Conservation (phyloP, 2,797 vertebrate species). For the Bradypus variegatus region DNA sequence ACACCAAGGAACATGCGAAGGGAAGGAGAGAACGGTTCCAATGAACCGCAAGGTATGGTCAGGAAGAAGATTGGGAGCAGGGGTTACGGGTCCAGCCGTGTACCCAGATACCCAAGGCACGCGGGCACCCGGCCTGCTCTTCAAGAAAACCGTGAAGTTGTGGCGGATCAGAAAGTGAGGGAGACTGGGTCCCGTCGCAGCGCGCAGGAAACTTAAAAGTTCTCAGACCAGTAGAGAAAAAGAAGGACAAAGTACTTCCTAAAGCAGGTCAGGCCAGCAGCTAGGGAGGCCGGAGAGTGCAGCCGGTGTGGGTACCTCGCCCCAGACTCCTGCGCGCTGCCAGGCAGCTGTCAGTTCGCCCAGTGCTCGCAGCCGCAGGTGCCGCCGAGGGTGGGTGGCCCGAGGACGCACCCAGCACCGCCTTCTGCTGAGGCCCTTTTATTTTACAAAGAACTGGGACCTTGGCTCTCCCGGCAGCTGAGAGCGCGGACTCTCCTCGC, state of each 20-base stretch:
- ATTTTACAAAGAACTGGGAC: not conserved
- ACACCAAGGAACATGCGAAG: not conserved
- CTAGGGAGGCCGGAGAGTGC: not conserved
- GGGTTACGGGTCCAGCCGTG: fast-evolving
- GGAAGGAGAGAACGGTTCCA: not conserved
- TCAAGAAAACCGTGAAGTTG: constrained; percentile 31
- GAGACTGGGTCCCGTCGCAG: not conserved
- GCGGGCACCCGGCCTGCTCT: not conserved
- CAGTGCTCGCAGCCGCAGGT: not conserved
- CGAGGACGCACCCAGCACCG: too few species aligned
- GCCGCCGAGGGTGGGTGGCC: not conserved
- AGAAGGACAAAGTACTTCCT: not conserved
- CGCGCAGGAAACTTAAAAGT: not conserved
- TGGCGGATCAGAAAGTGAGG: not conserved
- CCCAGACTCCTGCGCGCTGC: fast-evolving
- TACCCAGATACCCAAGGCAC: not conserved
- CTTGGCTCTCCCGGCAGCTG: not conserved
- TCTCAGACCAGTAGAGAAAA: not conserved
- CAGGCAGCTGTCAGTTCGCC: not conserved
- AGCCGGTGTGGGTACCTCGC: not conserved
- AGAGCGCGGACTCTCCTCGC: not conserved
- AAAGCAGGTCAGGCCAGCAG: not conserved
- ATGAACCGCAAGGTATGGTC: not conserved
- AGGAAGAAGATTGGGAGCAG: not conserved
- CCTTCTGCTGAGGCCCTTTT: not conserved